Evolutionary conservation across 2,888 invertebrate species (phyloP).

Genomic region (Gandaritis pyraliata): DNA sequence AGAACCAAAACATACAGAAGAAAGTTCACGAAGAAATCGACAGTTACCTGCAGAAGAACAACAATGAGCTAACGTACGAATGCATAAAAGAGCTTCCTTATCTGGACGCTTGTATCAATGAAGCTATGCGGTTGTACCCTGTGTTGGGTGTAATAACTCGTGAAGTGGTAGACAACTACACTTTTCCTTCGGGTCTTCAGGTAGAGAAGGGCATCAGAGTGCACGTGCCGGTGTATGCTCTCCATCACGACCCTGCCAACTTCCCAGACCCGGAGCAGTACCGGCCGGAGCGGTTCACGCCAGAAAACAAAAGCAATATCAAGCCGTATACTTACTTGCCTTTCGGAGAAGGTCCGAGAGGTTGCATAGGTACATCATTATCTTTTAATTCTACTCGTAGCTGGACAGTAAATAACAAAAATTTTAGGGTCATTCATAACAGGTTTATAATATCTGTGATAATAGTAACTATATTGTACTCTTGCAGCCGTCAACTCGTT

Average conservation of each 20-base stretch:
- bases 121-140: slow-evolving; percentile 64
- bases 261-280: slow-evolving; percentile 65
- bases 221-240: slow-evolving; percentile 63
- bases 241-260: slow-evolving; percentile 60
- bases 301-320: slow-evolving; percentile 53
- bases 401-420: too few relatives aligned
- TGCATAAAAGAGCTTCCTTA: slow-evolving; percentile 54
- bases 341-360: slow-evolving; percentile 70
- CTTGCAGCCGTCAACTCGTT: too few relatives aligned
- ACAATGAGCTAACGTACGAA: slow-evolving; percentile 53
- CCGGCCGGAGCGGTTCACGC: slow-evolving; percentile 64
- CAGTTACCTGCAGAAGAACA: slow-evolving; percentile 47
- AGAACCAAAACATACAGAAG: slow-evolving; percentile 50
- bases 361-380: slow-evolving; percentile 65
- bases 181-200: slow-evolving; percentile 56
- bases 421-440: too few relatives aligned
- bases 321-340: slow-evolving; percentile 65
- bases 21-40: slow-evolving; percentile 56
- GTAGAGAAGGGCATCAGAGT: slow-evolving; percentile 62
- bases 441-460: too few relatives aligned
- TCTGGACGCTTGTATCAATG: slow-evolving; percentile 58
- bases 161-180: slow-evolving; percentile 63
- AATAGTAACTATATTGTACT: too few relatives aligned
- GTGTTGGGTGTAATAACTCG: slow-evolving; percentile 58
- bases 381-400: background rate